These are phyloP conservation scores for Steinernema feltiae DNA, from an alignment of 1,140 invertebrate species.

Conservation along the genomic window DNA sequence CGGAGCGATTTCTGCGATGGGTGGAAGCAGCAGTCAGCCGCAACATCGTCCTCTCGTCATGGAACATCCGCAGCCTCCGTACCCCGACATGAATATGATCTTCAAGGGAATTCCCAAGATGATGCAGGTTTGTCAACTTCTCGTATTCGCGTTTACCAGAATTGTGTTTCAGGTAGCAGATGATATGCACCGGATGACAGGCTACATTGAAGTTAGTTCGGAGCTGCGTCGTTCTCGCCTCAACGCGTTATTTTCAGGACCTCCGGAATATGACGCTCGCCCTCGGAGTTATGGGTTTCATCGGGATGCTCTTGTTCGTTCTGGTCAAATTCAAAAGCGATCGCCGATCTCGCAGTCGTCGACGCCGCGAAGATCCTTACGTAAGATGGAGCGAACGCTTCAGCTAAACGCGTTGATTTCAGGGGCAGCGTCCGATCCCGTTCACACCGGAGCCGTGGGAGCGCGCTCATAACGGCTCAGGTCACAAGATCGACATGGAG, in stretches of 20 bases:
- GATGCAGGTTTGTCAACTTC: conserved; percentile 38
- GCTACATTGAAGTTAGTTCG: too few species aligned
- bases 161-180: conserved; percentile 39
- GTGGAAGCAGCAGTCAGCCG: conserved; percentile 4
- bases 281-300: conserved; percentile 8
- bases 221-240: too few species aligned
- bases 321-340: conserved; percentile 20
- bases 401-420: background rate
- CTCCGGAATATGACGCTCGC: conserved; percentile 43
- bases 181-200: conserved; percentile 49
- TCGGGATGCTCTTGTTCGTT: conserved; percentile 21
- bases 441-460: background rate
- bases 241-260: too few species aligned
- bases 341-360: background rate
- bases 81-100: conserved; percentile 40
- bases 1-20: conserved; percentile 10
- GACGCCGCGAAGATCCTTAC: background rate
- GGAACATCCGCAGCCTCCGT: background rate
- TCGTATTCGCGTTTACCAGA: background rate
- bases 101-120: conserved; percentile 47
- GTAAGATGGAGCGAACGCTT: background rate
- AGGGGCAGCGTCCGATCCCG: background rate
- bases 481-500: conserved; percentile 3
- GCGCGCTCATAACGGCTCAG: background rate
- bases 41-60: background rate